Conservation (phyloP, 2,113 vertebrate species). For the Lophotis ruficrista region DNA sequence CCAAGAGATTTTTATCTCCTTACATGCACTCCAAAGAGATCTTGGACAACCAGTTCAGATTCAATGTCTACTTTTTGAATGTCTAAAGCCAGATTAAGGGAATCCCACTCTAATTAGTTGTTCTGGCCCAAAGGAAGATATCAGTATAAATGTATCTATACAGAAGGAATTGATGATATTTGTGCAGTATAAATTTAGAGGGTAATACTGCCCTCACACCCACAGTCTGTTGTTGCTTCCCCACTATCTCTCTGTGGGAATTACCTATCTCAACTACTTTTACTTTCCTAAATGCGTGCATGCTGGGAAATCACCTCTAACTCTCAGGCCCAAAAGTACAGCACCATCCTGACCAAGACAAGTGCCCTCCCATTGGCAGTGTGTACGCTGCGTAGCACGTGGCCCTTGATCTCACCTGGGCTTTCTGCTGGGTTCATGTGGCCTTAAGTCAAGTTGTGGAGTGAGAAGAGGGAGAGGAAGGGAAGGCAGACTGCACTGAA, state of each 20-base stretch:
- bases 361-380: neutral
- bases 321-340: neutral
- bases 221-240: neutral
- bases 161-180: neutral
- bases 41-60: neutral
- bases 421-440: neutral
- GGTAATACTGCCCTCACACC: neutral
- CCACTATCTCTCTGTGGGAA: neutral
- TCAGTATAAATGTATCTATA: neutral
- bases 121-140: neutral
- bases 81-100: neutral
- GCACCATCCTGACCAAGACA: neutral
- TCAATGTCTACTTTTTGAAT: neutral
- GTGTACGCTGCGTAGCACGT: accelerated
- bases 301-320: neutral
- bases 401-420: neutral
- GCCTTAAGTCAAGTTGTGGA: neutral
- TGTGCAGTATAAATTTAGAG: neutral
- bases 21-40: neutral
- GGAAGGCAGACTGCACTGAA: neutral
- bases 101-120: neutral
- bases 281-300: neutral
- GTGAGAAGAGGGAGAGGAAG: neutral
- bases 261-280: neutral
- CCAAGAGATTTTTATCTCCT: neutral